Evolutionary conservation across 2,113 vertebrate species (phyloP).

Genomic region (Melierax canorus): DNA sequence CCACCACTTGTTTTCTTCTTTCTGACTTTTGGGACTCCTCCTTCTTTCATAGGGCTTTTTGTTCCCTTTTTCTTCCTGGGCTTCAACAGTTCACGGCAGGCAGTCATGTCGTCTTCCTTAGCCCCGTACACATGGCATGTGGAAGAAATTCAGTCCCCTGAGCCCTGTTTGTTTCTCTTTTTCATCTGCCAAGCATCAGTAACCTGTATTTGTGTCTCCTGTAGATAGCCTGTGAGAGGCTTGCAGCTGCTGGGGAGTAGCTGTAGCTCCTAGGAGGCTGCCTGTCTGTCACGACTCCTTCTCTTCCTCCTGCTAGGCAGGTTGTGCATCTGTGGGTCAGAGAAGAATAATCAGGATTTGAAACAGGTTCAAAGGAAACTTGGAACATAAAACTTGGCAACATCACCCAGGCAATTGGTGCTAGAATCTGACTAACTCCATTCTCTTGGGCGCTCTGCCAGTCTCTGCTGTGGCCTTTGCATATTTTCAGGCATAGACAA

Average conservation of each 20-base stretch:
- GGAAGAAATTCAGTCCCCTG: background rate
- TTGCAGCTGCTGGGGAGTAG: background rate
- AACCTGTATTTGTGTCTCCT: background rate
- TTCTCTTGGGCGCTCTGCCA: background rate
- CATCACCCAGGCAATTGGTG: slow-evolving; percentile 17
- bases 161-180: background rate
- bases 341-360: slow-evolving; percentile 29
- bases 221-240: background rate
- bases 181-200: background rate
- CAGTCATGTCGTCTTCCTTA: background rate
- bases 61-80: background rate
- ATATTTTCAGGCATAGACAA: slow-evolving; percentile 52
- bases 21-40: background rate
- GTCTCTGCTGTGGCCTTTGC: slow-evolving; percentile 41
- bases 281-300: background rate
- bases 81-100: background rate
- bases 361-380: slow-evolving; percentile 50
- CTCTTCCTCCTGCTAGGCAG: background rate
- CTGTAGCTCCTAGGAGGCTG: background rate
- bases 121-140: background rate
- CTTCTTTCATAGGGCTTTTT: background rate
- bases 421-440: slow-evolving; percentile 46
- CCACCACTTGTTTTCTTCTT: slow-evolving; percentile 18
- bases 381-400: slow-evolving; percentile 47
- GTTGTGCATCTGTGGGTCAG: slow-evolving; percentile 37